Conservation (phyloP, 2,888 invertebrate genomes). For the Andrena fulva region DNA sequence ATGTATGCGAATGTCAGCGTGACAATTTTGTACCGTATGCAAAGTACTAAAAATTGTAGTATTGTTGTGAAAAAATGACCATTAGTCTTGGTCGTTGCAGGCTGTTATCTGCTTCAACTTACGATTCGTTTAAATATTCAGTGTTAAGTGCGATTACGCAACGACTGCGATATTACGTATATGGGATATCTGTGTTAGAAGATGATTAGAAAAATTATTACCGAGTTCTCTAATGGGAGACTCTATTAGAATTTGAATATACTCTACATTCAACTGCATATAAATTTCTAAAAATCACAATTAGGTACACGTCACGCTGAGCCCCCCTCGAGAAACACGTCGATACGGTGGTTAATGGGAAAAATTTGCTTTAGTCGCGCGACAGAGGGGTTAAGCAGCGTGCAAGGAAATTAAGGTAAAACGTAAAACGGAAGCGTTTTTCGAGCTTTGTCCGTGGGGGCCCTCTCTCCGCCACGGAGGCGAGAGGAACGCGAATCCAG, state of each 20-base stretch:
- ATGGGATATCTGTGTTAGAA: no score
- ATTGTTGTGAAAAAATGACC: neutral
- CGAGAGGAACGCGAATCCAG: neutral
- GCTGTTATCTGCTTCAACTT: neutral
- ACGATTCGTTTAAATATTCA: neutral
- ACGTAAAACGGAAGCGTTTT: slow-evolving; percentile 7
- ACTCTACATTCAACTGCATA: no score
- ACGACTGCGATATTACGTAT: neutral
- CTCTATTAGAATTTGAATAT: no score
- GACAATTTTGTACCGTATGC: no score
- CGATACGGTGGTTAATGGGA: neutral
- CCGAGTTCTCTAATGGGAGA: no score
- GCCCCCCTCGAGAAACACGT: no score
- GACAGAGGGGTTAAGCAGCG: neutral
- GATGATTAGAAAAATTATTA: no score
- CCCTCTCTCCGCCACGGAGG: neutral
- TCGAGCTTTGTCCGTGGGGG: neutral
- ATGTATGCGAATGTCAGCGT: neutral
- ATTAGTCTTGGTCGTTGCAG: neutral
- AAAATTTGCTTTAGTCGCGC: neutral
- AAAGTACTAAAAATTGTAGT: neutral
- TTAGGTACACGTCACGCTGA: no score
- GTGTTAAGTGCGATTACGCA: neutral
- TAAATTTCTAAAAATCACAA: no score
- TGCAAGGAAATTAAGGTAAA: neutral